phyloP scores from a whole-genome alignment of 2,113 vertebrate species.

The Xenopus tropicalis region UCB_Xtro_10.0 CM004446.2:100825501-100826000 shows the following conservation, averaged over 20 bases:
- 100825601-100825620: too few species aligned
- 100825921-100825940: too few species aligned
- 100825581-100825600: too few species aligned
- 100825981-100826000: too few species aligned
- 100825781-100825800: constrained; percentile 33
- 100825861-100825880: constrained; percentile 12
- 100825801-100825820: constrained; percentile 26
- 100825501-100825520: too few species aligned
- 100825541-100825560: too few species aligned
- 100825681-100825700: constrained; percentile 10
- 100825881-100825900: constrained; percentile 15
- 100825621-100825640: constrained; percentile 8
- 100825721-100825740: constrained; percentile 34
- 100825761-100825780: constrained; percentile 30
- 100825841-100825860: constrained; percentile 10
- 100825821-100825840: not conserved
- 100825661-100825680: constrained; percentile 30
- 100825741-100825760: constrained; percentile 11
- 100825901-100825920: not conserved
- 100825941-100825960: too few species aligned
- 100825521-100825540: too few species aligned
- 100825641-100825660: constrained; percentile 30
- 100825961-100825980: too few species aligned
- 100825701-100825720: constrained; percentile 32
- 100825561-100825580: too few species aligned